Evolutionary conservation across 2,888 invertebrate genomes (phyloP), one percentile per base, ranked within the genome.

Genomic region (Caenorhabditis sp.): DNA sequence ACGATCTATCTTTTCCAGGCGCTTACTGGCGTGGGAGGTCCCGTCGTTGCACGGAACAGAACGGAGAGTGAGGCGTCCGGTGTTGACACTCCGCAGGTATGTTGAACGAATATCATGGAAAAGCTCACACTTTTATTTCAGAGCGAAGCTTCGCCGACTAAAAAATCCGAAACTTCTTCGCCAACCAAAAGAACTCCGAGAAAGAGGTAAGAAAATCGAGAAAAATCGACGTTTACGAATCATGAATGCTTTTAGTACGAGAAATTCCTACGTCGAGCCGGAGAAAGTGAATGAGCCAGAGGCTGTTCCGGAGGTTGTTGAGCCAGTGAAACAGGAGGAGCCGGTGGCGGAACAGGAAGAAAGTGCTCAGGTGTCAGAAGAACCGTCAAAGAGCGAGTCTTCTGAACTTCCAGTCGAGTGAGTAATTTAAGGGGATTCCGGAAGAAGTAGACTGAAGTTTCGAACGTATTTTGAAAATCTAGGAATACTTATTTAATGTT

Each of bases 31-130:
- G 15, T 61, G 44, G 61, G 32, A 15, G 67, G 24, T n/a, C 26
- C 51, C 1, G 32, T 24, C 1, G 71, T 53, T 15, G 67, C 65
- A 8, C 56, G 51, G 15, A 51, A 67, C n/a, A 44, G 50, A 67
- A 67, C 76, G 1, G 76, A 68, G 22, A 74, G 60, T 51, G 74
- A 74, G 15, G 32, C 67, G n/a, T 60, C 74, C 24, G 74, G 67
- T 26, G 26, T 60, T 3, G 50, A 40, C 0, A 55, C 64, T 56
- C 44, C 71, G 15, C 53, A 62, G 72, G 72, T 74, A 32, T 6
- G 4, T 32, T 4, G 9, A 32, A 9, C 32, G 32, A 20, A 15
- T 13, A 24, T 15, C 26, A 5, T n/a, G 15, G 20, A 40, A 40
- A 40, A 22, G n/a, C 11, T 61, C 11, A 15, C 32, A 51, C 37